Conservation (phyloP, 2,888 invertebrate genomes). For the Plagodis pulveraria region DNA sequence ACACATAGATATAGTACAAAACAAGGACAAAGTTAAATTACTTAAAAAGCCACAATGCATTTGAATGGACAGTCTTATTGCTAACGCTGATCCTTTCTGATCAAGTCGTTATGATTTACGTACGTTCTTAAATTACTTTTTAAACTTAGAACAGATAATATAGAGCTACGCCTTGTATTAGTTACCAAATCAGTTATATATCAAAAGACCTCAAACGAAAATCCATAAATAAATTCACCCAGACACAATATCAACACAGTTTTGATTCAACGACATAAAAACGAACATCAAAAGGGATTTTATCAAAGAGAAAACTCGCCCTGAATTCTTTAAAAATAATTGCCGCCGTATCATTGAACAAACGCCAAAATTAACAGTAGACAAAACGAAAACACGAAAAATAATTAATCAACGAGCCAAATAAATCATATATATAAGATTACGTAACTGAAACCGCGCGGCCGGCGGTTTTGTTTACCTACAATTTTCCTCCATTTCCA, state of each 20-base stretch:
- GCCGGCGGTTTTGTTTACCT: conserved; percentile 45
- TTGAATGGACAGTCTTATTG: no score
- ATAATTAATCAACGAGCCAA: conserved; percentile 70
- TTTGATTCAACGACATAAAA: conserved; percentile 21
- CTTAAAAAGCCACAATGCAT: no score
- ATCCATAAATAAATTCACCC: neutral
- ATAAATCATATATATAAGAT: conserved; percentile 73
- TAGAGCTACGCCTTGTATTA: no score
- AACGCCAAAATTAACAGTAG: conserved; percentile 65
- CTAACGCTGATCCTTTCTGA: no score
- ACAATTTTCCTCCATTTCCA: conserved; percentile 72
- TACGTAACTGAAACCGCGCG: conserved; percentile 57
- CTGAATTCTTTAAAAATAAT: conserved; percentile 32
- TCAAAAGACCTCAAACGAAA: conserved; percentile 1
- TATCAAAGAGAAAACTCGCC: conserved; percentile 28
- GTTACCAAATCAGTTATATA: neutral
- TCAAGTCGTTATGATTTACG: no score
- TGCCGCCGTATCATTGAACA: conserved; percentile 54
- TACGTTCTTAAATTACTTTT: no score
- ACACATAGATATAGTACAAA: no score
- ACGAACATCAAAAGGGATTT: conserved; percentile 33
- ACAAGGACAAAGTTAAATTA: no score
- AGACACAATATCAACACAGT: conserved; percentile 5
- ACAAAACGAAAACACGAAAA: conserved; percentile 65
- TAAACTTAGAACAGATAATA: no score